Percentiles rank a stretch among this genome's conserved stretches.
Conservation (phyloP, 2,113 vertebrate genomes). For the Nanger granti region DNA sequence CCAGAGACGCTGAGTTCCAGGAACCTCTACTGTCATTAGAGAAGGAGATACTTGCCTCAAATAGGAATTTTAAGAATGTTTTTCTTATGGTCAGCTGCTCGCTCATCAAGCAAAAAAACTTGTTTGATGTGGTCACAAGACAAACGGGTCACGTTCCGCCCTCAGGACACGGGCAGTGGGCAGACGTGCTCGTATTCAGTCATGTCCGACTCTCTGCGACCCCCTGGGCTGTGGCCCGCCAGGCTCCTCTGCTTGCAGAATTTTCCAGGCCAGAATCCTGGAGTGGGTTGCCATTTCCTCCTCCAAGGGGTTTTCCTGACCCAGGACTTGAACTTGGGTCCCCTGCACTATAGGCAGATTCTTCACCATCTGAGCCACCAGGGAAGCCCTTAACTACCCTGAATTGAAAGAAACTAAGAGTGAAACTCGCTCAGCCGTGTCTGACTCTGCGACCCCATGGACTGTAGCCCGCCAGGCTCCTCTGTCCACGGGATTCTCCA, state of each 20-base stretch:
- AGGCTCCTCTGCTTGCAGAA: background rate
- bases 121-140: background rate
- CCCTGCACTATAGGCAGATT: too few species aligned
- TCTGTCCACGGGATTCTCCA: background rate
- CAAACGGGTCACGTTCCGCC: accelerated
- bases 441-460: accelerated
- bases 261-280: accelerated
- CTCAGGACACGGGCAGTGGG: background rate
- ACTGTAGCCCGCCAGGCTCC: background rate
- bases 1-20: background rate
- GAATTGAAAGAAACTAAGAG: too few species aligned
- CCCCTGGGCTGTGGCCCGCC: too few species aligned
- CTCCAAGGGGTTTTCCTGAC: background rate
- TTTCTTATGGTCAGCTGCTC: background rate
- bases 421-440: background rate
- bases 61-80: background rate
- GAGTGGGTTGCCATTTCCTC: background rate
- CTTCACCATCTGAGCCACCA: too few species aligned
- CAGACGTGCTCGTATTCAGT: background rate
- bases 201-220: background rate
- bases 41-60: background rate
- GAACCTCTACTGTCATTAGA: background rate
- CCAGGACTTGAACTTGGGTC: too few species aligned
- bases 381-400: too few species aligned
- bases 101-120: background rate